A percentile compares a stretch with the other conserved stretches of the same genome.
Conservation (phyloP, 2,113 vertebrate genomes). For the Shinisaurus crocodilurus region DNA sequence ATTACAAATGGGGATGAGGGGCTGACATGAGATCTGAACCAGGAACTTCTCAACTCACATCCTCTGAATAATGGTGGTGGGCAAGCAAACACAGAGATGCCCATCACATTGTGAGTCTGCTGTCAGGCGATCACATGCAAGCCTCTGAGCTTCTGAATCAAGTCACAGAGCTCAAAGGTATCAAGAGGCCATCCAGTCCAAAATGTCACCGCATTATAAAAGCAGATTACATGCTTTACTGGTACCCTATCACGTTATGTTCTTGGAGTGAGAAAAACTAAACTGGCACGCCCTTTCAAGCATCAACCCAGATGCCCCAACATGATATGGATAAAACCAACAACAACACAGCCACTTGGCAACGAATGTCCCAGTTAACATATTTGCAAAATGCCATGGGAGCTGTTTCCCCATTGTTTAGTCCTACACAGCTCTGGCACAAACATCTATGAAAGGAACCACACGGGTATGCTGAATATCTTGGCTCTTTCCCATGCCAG, state of each 20-base stretch:
- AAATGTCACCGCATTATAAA: not conserved
- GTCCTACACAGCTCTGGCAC: not conserved
- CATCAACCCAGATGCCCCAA: not conserved
- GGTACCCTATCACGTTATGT: not conserved
- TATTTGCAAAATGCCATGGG: not conserved
- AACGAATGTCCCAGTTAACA: not conserved
- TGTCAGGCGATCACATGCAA: no score
- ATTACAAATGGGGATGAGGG: not conserved
- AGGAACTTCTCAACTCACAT: not conserved
- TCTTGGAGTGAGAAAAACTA: not conserved
- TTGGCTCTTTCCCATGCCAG: not conserved
- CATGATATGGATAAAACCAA: not conserved
- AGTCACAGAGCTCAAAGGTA: not conserved
- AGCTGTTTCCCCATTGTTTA: not conserved
- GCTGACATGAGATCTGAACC: not conserved
- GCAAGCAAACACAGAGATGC: not conserved
- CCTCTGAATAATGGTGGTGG: not conserved
- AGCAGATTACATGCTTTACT: not conserved
- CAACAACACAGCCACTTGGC: not conserved
- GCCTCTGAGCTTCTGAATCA: not conserved
- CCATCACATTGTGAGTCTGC: not conserved
- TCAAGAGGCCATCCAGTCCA: not conserved
- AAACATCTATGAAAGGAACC: not conserved
- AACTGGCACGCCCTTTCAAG: not conserved
- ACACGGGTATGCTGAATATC: not conserved